These are phyloP conservation scores for Mormyrus proboscirostris DNA, from an alignment of 2,797 vertebrate species.

Conservation along the genomic window DNA sequence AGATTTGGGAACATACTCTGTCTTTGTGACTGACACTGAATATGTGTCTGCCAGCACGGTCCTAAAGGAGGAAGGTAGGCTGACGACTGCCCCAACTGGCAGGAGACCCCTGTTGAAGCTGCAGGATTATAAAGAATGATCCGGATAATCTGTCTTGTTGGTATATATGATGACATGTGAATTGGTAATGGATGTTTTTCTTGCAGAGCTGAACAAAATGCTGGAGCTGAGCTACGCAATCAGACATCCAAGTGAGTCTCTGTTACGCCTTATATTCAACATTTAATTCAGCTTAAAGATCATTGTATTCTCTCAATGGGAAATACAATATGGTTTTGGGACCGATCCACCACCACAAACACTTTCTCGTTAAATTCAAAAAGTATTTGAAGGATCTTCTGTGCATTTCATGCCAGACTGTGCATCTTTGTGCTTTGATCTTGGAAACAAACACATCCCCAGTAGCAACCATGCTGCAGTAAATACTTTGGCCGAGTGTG, in stretches of 20 bases:
- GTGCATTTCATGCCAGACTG: not conserved
- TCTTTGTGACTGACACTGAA: conserved; percentile 84
- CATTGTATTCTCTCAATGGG: not conserved
- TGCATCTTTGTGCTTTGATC: not conserved
- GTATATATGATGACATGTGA: not conserved
- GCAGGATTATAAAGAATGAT: not conserved
- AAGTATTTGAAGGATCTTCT: not conserved
- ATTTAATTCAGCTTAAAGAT: not conserved
- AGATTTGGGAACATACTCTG: conserved; percentile 80
- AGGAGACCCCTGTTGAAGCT: not conserved
- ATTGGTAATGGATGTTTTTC: not conserved
- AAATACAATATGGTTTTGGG: not conserved
- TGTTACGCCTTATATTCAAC: not conserved
- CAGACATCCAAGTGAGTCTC: conserved; percentile 80
- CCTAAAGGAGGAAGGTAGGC: conserved; percentile 75
- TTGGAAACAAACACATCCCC: not conserved
- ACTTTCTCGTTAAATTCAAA: not conserved
- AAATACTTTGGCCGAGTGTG: not conserved
- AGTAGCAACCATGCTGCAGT: not conserved
- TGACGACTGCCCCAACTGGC: conserved; percentile 34
- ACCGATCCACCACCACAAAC: not conserved
- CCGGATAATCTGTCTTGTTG: not conserved
- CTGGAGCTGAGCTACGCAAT: conserved; percentile 84
- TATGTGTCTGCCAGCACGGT: conserved; percentile 81
- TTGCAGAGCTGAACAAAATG: conserved; percentile 78